Percentiles rank a stretch among this genome's conserved stretches.
Evolutionary conservation across 2,888 invertebrate genomes (phyloP).

Genomic region (Polia nebulosa): DNA sequence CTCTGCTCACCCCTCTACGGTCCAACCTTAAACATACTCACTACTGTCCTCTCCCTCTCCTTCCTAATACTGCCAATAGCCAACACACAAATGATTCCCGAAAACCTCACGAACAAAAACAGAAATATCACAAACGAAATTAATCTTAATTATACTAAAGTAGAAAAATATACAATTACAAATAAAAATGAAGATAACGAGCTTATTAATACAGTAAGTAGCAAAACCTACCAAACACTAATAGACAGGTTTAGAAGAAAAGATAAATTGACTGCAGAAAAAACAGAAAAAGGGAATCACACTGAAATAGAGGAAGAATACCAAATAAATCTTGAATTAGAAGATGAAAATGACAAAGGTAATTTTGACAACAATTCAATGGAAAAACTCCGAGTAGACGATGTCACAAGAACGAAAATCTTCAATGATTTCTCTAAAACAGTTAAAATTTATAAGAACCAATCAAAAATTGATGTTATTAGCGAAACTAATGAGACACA

Average conservation of each 20-base stretch:
- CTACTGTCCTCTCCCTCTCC: conserved; percentile 73
- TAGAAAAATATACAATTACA: conserved; percentile 55
- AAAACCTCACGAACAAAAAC: conserved; percentile 54
- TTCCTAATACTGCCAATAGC: conserved; percentile 74
- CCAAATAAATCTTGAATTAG: conserved; percentile 57
- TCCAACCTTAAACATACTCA: conserved; percentile 77
- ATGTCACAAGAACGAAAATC: conserved; percentile 81
- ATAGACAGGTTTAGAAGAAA: conserved; percentile 83
- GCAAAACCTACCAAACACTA: conserved; percentile 77
- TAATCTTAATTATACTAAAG: conserved; percentile 44
- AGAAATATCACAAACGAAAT: conserved; percentile 49
- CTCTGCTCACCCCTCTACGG: conserved; percentile 83
- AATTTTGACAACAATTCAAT: conserved; percentile 73
- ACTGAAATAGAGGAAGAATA: conserved; percentile 55
- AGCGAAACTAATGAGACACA: conserved; percentile 46
- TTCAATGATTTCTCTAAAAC: conserved; percentile 86
- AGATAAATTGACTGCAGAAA: conserved; percentile 61
- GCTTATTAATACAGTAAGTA: conserved; percentile 67
- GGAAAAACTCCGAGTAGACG: conserved; percentile 84
- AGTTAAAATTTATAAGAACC: conserved; percentile 75
- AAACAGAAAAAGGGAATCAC: conserved; percentile 24
- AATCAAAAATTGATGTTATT: conserved; percentile 39
- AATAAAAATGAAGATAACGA: conserved; percentile 58
- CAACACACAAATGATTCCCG: conserved; percentile 78
- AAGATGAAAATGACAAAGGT: conserved; percentile 54